Conservation (phyloP, 1,140 invertebrate species). For the Eueides isabella region DNA sequence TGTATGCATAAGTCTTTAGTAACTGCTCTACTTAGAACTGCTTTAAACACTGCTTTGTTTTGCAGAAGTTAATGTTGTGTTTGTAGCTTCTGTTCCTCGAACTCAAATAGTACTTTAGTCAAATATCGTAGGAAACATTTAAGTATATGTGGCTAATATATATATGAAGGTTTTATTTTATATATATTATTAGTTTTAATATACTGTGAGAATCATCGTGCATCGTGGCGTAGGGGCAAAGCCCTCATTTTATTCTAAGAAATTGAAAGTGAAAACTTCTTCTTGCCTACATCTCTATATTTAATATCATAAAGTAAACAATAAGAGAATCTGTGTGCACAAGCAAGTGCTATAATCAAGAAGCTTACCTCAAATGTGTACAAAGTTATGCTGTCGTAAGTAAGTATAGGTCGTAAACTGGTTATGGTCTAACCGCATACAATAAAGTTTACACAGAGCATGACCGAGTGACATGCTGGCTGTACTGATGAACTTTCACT, state of each 20-base stretch:
- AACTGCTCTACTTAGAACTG: background rate
- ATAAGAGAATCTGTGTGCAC: background rate
- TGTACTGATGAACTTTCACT: background rate
- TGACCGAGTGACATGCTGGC: background rate
- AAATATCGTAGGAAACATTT: background rate
- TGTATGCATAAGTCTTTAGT: background rate
- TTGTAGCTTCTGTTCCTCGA: background rate
- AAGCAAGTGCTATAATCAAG: background rate
- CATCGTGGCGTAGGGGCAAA: too few relatives aligned
- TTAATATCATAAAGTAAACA: too few relatives aligned
- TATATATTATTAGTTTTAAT: too few relatives aligned
- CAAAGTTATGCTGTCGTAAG: conserved; percentile 6
- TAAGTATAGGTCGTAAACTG: conserved; percentile 9
- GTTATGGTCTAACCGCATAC: background rate
- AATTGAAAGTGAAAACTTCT: too few relatives aligned
- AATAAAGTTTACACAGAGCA: background rate
- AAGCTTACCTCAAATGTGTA: background rate
- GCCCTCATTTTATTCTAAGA: too few relatives aligned
- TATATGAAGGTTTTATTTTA: background rate
- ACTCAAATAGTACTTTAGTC: background rate
- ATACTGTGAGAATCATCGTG: too few relatives aligned
- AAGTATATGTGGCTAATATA: background rate
- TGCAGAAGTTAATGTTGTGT: background rate
- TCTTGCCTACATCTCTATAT: too few relatives aligned
- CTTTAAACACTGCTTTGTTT: background rate